phyloP scores from a whole-genome alignment of 2,113 vertebrate genomes.

The Chaetura pelagica region DNA sequence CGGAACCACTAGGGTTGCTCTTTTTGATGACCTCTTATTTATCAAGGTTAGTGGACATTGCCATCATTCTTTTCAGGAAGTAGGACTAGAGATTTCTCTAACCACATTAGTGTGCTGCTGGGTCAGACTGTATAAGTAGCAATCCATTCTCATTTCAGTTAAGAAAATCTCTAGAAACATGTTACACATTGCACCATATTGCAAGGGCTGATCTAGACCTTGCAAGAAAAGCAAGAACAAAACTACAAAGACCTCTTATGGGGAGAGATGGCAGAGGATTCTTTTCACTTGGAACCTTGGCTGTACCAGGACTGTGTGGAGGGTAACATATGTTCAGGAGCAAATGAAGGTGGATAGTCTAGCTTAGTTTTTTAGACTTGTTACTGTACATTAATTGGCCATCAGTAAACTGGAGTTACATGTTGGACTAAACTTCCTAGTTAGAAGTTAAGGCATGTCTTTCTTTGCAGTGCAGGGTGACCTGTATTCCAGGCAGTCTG shows the following conservation, averaged over 20 bases:
- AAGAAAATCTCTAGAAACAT: neutral
- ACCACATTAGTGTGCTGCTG: neutral
- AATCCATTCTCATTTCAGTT: neutral
- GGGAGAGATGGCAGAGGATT: neutral
- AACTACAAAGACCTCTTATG: neutral
- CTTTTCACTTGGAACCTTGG: neutral
- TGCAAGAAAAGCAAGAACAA: neutral
- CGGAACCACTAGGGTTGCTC: neutral
- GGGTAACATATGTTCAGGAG: fast-evolving
- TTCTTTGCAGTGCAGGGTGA: neutral
- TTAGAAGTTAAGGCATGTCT: neutral
- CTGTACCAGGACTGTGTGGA: neutral
- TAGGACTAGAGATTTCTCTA: neutral
- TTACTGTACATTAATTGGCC: neutral
- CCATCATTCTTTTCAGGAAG: neutral
- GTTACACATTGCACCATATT: neutral
- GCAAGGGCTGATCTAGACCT: neutral
- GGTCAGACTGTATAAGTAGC: neutral
- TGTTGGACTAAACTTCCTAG: neutral
- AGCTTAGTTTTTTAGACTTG: neutral
- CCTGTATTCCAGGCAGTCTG: neutral
- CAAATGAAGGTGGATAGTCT: neutral
- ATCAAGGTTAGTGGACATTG: neutral
- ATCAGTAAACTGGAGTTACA: neutral
- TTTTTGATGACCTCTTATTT: neutral